These are phyloP conservation scores for Xestia rhomboidea DNA, from an alignment of 2,888 invertebrate species.

Conservation along the genomic window DNA sequence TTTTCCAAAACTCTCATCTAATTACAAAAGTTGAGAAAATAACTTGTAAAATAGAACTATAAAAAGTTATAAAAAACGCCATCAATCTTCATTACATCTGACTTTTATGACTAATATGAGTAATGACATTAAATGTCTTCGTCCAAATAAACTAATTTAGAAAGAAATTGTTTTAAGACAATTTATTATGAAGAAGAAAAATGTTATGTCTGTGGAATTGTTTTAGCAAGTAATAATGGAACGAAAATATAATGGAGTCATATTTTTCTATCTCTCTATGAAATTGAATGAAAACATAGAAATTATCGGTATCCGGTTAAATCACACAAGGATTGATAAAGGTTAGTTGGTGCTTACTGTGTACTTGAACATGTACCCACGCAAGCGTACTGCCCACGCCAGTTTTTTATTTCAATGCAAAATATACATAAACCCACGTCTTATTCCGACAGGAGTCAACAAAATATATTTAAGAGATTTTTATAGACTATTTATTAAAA, in stretches of 20 bases:
- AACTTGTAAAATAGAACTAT: constrained; percentile 55
- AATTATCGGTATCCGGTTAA: background rate
- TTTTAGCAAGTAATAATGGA: constrained; percentile 39
- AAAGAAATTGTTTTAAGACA: constrained; percentile 54
- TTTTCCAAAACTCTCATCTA: constrained; percentile 35
- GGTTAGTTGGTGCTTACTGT: background rate
- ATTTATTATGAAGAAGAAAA: constrained; percentile 50
- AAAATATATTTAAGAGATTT: background rate
- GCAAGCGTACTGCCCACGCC: background rate
- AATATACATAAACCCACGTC: too few species aligned
- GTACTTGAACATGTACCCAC: background rate
- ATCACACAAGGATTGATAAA: background rate
- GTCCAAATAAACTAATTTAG: constrained; percentile 51
- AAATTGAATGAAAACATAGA: constrained; percentile 33
- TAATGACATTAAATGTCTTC: constrained; percentile 51
- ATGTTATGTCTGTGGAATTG: constrained; percentile 29
- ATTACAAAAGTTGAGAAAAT: constrained; percentile 60
- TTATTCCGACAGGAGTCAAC: accelerated
- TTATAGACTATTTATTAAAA: too few species aligned
- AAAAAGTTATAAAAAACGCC: constrained; percentile 51
- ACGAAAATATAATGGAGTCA: constrained; percentile 28
- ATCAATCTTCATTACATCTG: constrained; percentile 60
- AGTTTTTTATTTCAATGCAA: background rate
- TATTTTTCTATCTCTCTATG: constrained; percentile 24
- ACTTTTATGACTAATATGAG: constrained; percentile 62